A percentile compares a stretch with the other conserved stretches of the same genome.
These are phyloP conservation scores for Nephrotoma flavescens DNA, from an alignment of 2,888 invertebrate species.

Conservation along the genomic window DNA sequence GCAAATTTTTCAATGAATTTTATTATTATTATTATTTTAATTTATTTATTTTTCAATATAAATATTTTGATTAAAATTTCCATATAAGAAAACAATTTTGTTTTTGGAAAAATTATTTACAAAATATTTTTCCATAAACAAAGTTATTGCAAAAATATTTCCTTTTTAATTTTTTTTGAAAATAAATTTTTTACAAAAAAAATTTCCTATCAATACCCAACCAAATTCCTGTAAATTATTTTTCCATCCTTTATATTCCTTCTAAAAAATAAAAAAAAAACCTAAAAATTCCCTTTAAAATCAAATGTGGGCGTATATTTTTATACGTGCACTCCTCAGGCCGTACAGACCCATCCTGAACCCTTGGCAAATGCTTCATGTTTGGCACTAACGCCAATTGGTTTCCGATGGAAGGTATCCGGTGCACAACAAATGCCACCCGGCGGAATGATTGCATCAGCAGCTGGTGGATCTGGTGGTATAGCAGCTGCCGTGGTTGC, in stretches of 20 bases:
- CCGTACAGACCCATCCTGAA: constrained; percentile 16
- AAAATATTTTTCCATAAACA: neutral
- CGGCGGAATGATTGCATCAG: constrained; percentile 27
- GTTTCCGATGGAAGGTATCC: constrained; percentile 16
- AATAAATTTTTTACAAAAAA: constrained; percentile 9
- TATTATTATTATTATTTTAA: neutral
- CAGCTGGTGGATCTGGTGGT: constrained; percentile 54
- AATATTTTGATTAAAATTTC: neutral
- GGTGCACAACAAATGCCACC: constrained; percentile 11
- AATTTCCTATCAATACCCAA: constrained; percentile 4
- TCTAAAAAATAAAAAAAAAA: neutral
- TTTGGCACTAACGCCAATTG: constrained; percentile 15
- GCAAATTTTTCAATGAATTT: neutral
- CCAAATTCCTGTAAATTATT: neutral
- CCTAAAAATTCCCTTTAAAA: neutral
- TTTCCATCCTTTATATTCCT: neutral
- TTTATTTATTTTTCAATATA: neutral
- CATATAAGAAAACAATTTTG: neutral
- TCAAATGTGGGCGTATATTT: constrained; percentile 13
- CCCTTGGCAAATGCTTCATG: constrained; percentile 15
- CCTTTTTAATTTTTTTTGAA: constrained; percentile 12
- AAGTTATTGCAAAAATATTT: neutral
- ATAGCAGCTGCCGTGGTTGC: constrained; percentile 60
- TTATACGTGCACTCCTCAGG: constrained; percentile 15
- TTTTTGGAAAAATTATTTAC: neutral